Evolutionary conservation across 1,140 invertebrate species (phyloP).

Genomic region (Octopus bimaculoides): DNA sequence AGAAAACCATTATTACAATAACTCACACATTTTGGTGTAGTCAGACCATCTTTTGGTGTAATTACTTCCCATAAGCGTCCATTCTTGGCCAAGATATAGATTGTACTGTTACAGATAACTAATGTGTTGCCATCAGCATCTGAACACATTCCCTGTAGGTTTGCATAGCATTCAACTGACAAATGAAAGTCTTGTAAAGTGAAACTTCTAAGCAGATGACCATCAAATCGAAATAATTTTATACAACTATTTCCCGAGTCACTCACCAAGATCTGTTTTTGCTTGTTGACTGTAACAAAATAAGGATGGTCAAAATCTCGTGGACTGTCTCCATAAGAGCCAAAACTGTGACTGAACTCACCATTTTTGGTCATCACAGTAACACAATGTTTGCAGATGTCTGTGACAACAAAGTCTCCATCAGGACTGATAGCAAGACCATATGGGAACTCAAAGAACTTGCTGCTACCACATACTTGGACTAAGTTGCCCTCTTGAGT

Average conservation of each 20-base stretch:
- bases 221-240: constrained; percentile 51
- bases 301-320: constrained; percentile 51
- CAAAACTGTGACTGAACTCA: constrained; percentile 37
- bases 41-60: constrained; percentile 43
- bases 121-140: constrained; percentile 47
- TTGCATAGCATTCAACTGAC: constrained; percentile 35
- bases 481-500: constrained; percentile 32
- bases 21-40: constrained; percentile 43
- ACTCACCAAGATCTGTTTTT: constrained; percentile 50
- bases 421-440: constrained; percentile 41
- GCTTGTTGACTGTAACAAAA: constrained; percentile 45
- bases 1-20: constrained; percentile 40
- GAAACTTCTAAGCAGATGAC: constrained; percentile 41
- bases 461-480: constrained; percentile 23
- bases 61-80: constrained; percentile 51
- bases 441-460: constrained; percentile 45
- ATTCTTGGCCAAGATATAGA: constrained; percentile 49
- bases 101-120: constrained; percentile 46
- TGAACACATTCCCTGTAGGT: constrained; percentile 44
- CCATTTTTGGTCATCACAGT: constrained; percentile 38
- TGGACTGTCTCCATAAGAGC: constrained; percentile 41
- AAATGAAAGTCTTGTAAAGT: constrained; percentile 40
- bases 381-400: constrained; percentile 49
- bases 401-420: constrained; percentile 40
- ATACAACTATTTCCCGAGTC: constrained; percentile 51